Conservation (phyloP, 2,797 vertebrate species). For the Ateles fusciceps region DNA sequence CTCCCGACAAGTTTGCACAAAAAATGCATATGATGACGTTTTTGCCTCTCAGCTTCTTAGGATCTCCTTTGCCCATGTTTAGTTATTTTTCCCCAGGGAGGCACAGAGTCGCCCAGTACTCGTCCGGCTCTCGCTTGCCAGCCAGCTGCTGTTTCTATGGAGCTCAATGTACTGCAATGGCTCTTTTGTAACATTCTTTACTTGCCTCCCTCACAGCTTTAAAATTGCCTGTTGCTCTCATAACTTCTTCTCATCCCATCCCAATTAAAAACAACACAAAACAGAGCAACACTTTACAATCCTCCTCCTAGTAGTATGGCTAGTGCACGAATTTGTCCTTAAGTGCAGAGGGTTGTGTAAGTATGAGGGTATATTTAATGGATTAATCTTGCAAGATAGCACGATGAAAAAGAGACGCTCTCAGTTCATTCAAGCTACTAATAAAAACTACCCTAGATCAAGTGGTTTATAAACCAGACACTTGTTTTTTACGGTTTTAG, state of each 20-base stretch:
- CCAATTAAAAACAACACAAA: not conserved
- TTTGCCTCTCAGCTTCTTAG: too few species aligned
- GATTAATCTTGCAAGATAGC: fast-evolving
- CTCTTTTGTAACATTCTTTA: fast-evolving
- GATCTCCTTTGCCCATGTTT: too few species aligned
- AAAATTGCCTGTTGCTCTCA: not conserved
- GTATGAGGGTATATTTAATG: too few species aligned
- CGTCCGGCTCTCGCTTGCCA: too few species aligned
- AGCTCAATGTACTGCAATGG: too few species aligned
- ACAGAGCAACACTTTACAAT: not conserved
- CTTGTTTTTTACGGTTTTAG: too few species aligned
- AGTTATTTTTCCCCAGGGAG: too few species aligned
- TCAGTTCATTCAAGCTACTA: not conserved
- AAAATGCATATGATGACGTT: too few species aligned
- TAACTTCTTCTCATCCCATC: too few species aligned
- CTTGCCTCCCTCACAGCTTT: not conserved
- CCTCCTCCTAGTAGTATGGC: not conserved
- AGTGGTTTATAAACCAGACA: not conserved
- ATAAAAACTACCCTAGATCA: not conserved
- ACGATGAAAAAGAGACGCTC: not conserved
- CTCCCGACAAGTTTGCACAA: too few species aligned
- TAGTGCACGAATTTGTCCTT: not conserved
- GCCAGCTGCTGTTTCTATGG: too few species aligned
- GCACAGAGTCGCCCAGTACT: too few species aligned
- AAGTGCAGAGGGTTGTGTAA: fast-evolving